Base-by-base conservation (phyloP, 2,797 vertebrate genomes). In the Gallinago solitaria region DNA sequence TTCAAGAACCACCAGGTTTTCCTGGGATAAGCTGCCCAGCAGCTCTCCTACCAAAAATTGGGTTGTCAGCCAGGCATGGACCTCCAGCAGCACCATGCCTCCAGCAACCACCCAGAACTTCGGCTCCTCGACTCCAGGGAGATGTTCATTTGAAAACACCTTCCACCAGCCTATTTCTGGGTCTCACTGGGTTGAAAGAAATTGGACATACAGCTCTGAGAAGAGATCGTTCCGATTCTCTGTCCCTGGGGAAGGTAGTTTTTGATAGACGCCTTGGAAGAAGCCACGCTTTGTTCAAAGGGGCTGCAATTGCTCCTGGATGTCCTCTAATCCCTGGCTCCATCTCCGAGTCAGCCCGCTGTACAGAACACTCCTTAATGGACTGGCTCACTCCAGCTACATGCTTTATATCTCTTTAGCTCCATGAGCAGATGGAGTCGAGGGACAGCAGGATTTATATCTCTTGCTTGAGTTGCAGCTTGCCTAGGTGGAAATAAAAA, bases 401-500 rank as follows among this genome's bases (percentile, higher is more conserved):
- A 82, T 89, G 59, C 53, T 94, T 94, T 89, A 80, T 89, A 65
- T 89, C 89, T 86, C 79, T 90, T 91, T 79, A 94, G 78, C 83
- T 94, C 90, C 4, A 21, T 7, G 67, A 95, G 87, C 89, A 97
- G 94, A 94, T 83, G 91, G 89, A 96, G 81, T 27, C 61, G 0
- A 92, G 92, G 93, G 93, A 93, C 86, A 83, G 87, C 71, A 94
- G 75, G 82, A 95, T 97, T 97, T 96, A 94, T 96, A 89, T 83
- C 57, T 39, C 77, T 87, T 95, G 83, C 83, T 91, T 41, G 14
- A 94, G 76, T 33, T 96, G 95, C 81, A 87, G 87, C 83, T 87
- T 96, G 95, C 59, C 68, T 91, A 41, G 47, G 83, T 74, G 56
- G 90, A 95, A 92, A 87, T 95, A 80, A 95, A 95, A 95, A 80